These are phyloP conservation scores for Actinemys pallida DNA, from an alignment of 2,113 vertebrate genomes.

Conservation along the genomic window DNA sequence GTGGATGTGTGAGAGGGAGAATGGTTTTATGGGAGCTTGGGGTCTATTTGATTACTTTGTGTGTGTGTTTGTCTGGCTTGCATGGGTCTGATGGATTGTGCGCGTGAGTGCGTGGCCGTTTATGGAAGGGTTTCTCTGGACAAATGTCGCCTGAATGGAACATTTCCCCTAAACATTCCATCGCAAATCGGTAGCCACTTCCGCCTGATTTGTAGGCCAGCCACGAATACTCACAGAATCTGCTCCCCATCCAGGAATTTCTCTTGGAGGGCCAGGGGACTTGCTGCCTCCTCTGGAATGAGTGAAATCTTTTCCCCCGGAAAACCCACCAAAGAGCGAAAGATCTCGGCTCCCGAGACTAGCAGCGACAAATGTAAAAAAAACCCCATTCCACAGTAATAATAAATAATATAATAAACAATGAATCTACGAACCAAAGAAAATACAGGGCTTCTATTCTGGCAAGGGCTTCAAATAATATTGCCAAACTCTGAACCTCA, in stretches of 20 bases:
- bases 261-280: neutral
- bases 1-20: neutral
- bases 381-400: accelerated
- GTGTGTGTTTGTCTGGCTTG: accelerated
- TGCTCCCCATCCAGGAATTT: neutral
- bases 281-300: neutral
- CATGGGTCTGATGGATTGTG: accelerated
- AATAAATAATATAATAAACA: too few relatives aligned
- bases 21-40: neutral
- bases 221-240: neutral
- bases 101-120: neutral
- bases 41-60: neutral
- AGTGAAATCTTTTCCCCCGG: neutral
- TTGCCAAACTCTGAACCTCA: accelerated
- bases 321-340: neutral
- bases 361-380: accelerated
- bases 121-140: accelerated
- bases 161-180: neutral
- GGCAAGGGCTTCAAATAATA: accelerated
- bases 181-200: neutral
- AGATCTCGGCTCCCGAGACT: neutral
- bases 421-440: accelerated
- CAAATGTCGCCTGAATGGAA: neutral
- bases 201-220: neutral
- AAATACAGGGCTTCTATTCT: accelerated